These are phyloP conservation scores for Enteromius radiatus DNA, from an alignment of 2,797 vertebrate species.

Conservation along the genomic window DNA sequence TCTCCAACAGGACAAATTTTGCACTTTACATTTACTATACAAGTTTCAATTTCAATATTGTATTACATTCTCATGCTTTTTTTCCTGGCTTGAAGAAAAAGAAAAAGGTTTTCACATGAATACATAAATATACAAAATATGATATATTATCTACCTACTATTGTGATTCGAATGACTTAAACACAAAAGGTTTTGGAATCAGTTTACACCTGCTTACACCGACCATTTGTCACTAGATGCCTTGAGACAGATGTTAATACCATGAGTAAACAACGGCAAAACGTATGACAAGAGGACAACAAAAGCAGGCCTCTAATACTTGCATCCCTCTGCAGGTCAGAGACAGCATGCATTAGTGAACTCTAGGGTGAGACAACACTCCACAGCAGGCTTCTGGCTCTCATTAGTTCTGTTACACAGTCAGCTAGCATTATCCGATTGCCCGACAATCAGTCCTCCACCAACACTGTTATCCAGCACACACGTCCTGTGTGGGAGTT, in stretches of 20 bases:
- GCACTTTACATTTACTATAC: neutral
- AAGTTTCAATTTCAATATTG: neutral
- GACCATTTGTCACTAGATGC: neutral
- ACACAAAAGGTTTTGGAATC: neutral
- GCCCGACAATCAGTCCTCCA: slow-evolving; percentile 3
- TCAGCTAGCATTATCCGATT: slow-evolving; percentile 34
- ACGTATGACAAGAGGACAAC: neutral
- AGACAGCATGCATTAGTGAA: slow-evolving; percentile 67
- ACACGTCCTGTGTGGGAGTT: slow-evolving; percentile 7
- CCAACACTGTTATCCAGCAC: slow-evolving; percentile 16
- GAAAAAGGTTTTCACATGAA: neutral
- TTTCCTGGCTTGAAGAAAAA: neutral
- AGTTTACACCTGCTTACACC: neutral
- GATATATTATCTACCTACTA: neutral
- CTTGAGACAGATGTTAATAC: neutral
- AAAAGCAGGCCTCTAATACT: neutral
- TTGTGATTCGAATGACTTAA: neutral
- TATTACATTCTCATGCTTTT: neutral
- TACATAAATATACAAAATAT: neutral
- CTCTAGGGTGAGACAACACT: slow-evolving; percentile 61
- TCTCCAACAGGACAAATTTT: neutral
- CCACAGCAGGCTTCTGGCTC: slow-evolving; percentile 59
- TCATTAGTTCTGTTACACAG: slow-evolving; percentile 58
- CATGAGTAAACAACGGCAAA: neutral
- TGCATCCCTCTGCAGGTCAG: slow-evolving; percentile 26